Base-by-base conservation (phyloP, 2,888 invertebrate genomes). In the Hololepta plana region DNA sequence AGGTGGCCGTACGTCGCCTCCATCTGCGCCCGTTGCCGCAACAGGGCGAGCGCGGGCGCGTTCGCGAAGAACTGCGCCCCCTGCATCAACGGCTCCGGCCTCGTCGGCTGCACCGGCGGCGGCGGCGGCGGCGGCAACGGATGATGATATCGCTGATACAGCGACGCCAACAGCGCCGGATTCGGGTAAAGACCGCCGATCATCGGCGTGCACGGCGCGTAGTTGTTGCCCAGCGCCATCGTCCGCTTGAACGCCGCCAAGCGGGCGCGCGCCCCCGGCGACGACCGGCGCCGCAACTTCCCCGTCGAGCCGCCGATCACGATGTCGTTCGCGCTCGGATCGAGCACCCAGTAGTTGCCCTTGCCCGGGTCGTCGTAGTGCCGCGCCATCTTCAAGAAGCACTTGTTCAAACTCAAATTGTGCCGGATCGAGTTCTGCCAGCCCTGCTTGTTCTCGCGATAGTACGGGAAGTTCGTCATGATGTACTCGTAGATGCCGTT, bases 271-370 rank as follows among this genome's bases (percentile, higher is more conserved):
- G 88, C 84, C 0, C 87, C 87, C 0, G 87, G 84, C 1, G 90
- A 88, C 1, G 88, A 85, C 34, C 91, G 61, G 27, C 96, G 56
- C 4, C 95, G 62, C 26, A 96, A 57, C 56, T 98, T 96, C 1
- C 96, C 96, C 0, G 95, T 95, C 0, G 91, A 88, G 1, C 91
- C 88, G 0, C 95, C 95, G 44, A 96, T 96, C 49, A 93, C 93
- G 11, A 98, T 93, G 44, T 96, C 96, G 47, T 96, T 95, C 23
- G 87, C 81, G 17, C 85, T 85, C 3, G 93, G 85, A 50, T 98
- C 96, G 42, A 96, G 53, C 93, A 95, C 96, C 96, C 96, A 98
- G 57, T 96, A 96, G 58, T 96, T 96, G 1, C 96, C 96, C 52
- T 98, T 98, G 2, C 96, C 96, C 0, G 96, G 96, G 49, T 98